phyloP scores from a whole-genome alignment of 2,113 vertebrate species.

The Beaufortia kweichowensis region DNA sequence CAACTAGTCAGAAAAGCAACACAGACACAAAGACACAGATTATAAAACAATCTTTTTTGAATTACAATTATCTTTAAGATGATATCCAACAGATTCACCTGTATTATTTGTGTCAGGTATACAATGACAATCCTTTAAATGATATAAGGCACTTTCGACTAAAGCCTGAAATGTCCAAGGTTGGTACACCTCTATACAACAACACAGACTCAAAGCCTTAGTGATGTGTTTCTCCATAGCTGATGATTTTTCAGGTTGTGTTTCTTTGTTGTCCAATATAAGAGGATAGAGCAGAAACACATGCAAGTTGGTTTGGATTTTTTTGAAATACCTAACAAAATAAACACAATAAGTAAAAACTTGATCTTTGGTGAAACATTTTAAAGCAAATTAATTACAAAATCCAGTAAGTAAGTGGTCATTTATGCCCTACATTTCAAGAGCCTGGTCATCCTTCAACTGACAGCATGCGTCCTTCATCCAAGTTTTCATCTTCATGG shows the following conservation, averaged over 20 bases:
- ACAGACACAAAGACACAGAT: neutral
- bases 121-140: slow-evolving; percentile 55
- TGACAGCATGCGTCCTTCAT: slow-evolving; percentile 54
- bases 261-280: neutral
- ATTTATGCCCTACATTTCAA: slow-evolving; percentile 72
- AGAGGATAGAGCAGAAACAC: slow-evolving; percentile 76
- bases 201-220: slow-evolving; percentile 68
- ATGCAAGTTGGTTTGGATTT: slow-evolving; percentile 76
- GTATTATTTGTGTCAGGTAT: slow-evolving; percentile 32
- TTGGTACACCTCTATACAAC: slow-evolving; percentile 76
- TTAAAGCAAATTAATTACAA: no score
- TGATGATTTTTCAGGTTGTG: slow-evolving; percentile 6
- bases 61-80: neutral
- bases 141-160: slow-evolving; percentile 62
- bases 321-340: slow-evolving; percentile 63
- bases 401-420: neutral
- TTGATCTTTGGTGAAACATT: neutral
- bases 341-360: neutral
- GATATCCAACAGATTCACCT: slow-evolving; percentile 22
- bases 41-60: neutral
- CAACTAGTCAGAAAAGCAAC: slow-evolving; percentile 46
- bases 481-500: slow-evolving; percentile 59
- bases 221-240: slow-evolving; percentile 49
- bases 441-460: slow-evolving; percentile 60
- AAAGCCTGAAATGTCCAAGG: slow-evolving; percentile 74